Percentiles rank a stretch among this genome's conserved stretches.
Conservation (phyloP, 92 coral and sea anemone species). For the Plumapathes pennacea region DNA sequence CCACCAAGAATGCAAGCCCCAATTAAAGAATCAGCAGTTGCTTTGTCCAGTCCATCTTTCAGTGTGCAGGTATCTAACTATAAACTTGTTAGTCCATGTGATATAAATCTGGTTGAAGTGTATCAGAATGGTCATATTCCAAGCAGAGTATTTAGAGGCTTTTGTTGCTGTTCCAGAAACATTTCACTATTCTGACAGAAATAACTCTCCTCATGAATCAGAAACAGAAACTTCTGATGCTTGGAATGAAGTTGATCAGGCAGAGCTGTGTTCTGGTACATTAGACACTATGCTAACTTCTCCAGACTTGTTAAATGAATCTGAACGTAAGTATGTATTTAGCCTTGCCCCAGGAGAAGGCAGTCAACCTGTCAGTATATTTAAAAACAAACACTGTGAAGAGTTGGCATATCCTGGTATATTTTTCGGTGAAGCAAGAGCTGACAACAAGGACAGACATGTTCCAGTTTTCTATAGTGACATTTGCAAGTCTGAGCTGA, state of each 20-base stretch:
- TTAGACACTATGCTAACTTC: conserved; percentile 8
- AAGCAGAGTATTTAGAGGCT: neutral
- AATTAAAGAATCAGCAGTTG: too few relatives aligned
- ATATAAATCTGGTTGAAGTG: neutral
- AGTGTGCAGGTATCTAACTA: neutral
- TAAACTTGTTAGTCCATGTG: neutral
- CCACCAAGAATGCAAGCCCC: too few relatives aligned
- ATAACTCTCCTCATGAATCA: too few relatives aligned
- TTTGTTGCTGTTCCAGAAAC: neutral
- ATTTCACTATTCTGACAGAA: too few relatives aligned
- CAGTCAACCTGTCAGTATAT: conserved; percentile 50
- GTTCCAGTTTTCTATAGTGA: conserved; percentile 44
- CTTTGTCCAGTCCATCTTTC: too few relatives aligned
- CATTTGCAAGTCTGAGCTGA: conserved; percentile 55
- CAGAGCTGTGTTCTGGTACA: neutral
- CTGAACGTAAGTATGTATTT: conserved; percentile 7
- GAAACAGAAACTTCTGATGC: too few relatives aligned
- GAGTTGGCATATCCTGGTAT: conserved; percentile 59
- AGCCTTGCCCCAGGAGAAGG: conserved; percentile 59
- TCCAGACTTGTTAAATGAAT: conserved; percentile 9
- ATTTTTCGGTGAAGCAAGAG: conserved; percentile 49
- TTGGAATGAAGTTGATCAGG: conserved; percentile 7
- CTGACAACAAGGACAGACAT: conserved; percentile 24
- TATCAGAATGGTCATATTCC: neutral
- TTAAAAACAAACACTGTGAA: conserved; percentile 44